Percentiles rank a stretch among this genome's conserved stretches.
phyloP scores from a whole-genome alignment of 2,888 invertebrate species.

The Luperina nickerlii region DNA sequence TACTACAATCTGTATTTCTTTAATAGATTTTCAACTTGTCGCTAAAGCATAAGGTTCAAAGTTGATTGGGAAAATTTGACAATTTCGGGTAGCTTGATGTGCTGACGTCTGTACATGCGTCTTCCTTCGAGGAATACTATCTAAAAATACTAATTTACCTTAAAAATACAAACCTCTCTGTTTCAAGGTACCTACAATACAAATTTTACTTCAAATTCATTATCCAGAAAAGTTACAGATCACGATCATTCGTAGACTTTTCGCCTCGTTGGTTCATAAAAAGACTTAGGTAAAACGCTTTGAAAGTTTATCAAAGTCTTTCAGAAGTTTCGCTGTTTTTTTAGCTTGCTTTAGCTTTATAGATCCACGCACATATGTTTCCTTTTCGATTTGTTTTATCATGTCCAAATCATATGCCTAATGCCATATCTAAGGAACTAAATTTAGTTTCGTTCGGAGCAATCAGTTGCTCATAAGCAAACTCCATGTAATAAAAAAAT shows the following conservation, averaged over 20 bases:
- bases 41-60: no score
- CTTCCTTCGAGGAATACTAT: no score
- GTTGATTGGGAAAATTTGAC: no score
- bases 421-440: constrained; percentile 91
- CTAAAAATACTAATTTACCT: not conserved
- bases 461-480: constrained; percentile 91
- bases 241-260: constrained; percentile 50
- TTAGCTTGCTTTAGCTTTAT: constrained; percentile 81
- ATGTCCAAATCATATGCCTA: constrained; percentile 82
- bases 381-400: constrained; percentile 83
- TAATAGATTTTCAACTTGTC: no score
- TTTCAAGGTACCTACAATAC: constrained; percentile 15
- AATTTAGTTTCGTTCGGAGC: constrained; percentile 91
- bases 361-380: constrained; percentile 80
- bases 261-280: constrained; percentile 79
- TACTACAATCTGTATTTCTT: no score
- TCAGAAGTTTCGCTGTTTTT: constrained; percentile 81
- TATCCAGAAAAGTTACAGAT: not conserved
- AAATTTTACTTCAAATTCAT: not conserved
- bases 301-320: constrained; percentile 80
- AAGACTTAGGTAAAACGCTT: constrained; percentile 82
- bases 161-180: not conserved
- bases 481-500: constrained; percentile 91
- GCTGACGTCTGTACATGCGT: no score
- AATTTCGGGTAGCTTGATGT: no score